These are phyloP conservation scores for Platalea minor DNA, from an alignment of 2,797 vertebrate genomes.

Conservation along the genomic window DNA sequence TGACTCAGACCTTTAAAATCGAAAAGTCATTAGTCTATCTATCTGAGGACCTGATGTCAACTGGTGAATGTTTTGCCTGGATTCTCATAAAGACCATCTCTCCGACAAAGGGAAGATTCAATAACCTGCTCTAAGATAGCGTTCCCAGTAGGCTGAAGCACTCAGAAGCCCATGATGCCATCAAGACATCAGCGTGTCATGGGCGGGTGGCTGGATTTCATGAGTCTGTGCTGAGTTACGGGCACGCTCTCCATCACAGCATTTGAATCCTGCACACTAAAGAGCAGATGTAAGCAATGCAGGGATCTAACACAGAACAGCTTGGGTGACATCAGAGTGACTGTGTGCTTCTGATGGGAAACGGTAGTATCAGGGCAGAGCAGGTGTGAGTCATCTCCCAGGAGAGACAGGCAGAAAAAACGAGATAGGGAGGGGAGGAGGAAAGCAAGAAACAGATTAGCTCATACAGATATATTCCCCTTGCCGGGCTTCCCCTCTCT, in stretches of 20 bases:
- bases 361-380: conserved; percentile 70
- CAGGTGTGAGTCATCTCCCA: conserved; percentile 77
- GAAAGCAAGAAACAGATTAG: conserved; percentile 60
- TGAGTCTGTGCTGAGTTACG: conserved; percentile 2
- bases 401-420: conserved; percentile 52
- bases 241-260: background rate
- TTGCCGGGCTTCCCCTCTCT: background rate
- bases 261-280: conserved; percentile 30
- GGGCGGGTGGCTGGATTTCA: conserved; percentile 32
- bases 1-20: background rate
- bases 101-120: background rate
- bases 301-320: conserved; percentile 74
- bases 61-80: background rate
- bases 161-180: conserved; percentile 22
- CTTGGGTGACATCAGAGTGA: conserved; percentile 74
- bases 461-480: conserved; percentile 47
- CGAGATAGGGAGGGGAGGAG: conserved; percentile 34
- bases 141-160: conserved; percentile 32
- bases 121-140: background rate
- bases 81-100: background rate
- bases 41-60: background rate
- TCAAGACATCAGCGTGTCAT: conserved; percentile 9
- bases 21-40: background rate
- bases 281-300: conserved; percentile 70
- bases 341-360: conserved; percentile 71